A percentile compares a stretch with the other conserved stretches of the same genome.
phyloP scores from a whole-genome alignment of 30 jellyfish, hydroid and myxozoan species.

The Mastigias papua region DNA sequence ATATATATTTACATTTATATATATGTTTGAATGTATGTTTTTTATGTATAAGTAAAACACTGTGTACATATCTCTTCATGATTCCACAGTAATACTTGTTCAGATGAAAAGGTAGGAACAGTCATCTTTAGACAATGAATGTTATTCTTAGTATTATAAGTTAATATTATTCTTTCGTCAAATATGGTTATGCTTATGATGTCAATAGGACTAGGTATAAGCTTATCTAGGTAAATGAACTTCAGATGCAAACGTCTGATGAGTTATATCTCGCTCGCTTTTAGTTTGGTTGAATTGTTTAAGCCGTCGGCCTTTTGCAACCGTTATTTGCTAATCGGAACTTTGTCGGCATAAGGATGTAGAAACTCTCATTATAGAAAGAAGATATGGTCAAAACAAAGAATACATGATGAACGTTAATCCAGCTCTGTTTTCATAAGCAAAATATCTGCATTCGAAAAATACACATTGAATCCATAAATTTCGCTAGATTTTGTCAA shows the following conservation, averaged over 20 bases:
- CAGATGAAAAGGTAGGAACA: too few relatives aligned
- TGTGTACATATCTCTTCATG: too few relatives aligned
- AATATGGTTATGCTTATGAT: too few relatives aligned
- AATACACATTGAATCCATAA: neutral
- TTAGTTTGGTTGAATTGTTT: neutral
- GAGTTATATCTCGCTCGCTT: neutral
- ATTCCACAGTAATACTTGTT: too few relatives aligned
- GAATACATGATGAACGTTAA: neutral
- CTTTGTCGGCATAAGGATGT: conserved; percentile 29
- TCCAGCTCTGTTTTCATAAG: neutral
- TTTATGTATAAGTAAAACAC: too few relatives aligned
- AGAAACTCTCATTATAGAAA: neutral
- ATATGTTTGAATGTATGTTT: too few relatives aligned
- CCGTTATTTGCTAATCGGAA: conserved; percentile 19
- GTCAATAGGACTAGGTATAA: neutral
- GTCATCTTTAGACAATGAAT: too few relatives aligned
- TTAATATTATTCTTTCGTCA: too few relatives aligned
- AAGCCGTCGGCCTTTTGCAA: neutral
- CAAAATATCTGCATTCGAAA: neutral
- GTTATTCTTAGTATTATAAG: too few relatives aligned
- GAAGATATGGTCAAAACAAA: conserved; percentile 2
- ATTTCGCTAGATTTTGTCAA: neutral
- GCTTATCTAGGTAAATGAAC: neutral
- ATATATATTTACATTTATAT: too few relatives aligned
- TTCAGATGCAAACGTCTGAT: neutral